Conservation (phyloP, 2,113 vertebrate species). For the Cnemophilus loriae region DNA sequence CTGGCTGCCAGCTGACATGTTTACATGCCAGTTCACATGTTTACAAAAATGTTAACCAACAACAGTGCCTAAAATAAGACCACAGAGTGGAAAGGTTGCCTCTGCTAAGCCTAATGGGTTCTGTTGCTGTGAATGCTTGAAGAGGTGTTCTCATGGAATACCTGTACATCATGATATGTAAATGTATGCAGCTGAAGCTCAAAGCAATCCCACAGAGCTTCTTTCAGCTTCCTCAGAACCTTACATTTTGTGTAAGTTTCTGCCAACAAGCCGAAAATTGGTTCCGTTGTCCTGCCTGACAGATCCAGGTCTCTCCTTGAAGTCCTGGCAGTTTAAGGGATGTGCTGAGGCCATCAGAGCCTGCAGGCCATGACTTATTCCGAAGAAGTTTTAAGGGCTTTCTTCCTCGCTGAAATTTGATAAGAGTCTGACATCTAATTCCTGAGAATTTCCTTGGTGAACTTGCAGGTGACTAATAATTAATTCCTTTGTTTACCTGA, state of each 20-base stretch:
- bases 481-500: background rate
- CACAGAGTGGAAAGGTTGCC: background rate
- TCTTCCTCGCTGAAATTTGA: background rate
- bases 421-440: background rate
- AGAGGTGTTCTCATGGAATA: background rate
- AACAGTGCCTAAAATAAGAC: background rate
- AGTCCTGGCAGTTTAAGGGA: background rate
- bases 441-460: background rate
- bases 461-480: background rate
- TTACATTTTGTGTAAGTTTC: background rate
- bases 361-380: background rate
- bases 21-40: too few species aligned
- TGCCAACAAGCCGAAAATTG: background rate
- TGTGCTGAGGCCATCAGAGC: background rate
- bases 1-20: background rate
- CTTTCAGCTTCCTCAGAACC: background rate
- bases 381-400: background rate
- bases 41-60: background rate
- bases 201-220: background rate
- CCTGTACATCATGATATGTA: background rate
- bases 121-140: background rate
- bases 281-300: background rate
- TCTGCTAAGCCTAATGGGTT: background rate
- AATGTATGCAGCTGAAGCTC: background rate
- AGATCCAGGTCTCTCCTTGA: background rate